phyloP scores from a whole-genome alignment of 2,113 vertebrate species.

The Mormyrus lacerda region DNA sequence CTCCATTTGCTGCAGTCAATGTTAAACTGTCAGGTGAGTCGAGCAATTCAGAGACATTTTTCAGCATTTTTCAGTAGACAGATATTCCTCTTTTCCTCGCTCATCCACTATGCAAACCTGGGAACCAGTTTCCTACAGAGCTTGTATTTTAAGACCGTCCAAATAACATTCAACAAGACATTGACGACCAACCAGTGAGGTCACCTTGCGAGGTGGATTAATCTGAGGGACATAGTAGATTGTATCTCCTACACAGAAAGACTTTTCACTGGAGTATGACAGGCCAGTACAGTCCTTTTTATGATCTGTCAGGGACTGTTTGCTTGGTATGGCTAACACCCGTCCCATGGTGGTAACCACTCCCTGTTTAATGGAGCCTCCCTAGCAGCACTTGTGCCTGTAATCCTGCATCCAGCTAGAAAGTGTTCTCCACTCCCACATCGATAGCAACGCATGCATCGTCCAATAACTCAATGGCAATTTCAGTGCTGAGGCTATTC shows the following conservation, averaged over 20 bases:
- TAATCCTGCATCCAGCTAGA: background rate
- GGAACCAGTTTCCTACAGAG: slow-evolving; percentile 33
- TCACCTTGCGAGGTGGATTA: no score
- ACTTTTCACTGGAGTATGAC: background rate
- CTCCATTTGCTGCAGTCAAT: no score
- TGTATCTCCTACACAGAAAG: no score
- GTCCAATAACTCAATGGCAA: background rate
- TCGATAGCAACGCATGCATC: background rate
- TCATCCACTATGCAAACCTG: slow-evolving; percentile 36
- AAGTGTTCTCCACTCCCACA: background rate
- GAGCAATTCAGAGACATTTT: slow-evolving; percentile 19
- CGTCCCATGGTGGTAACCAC: background rate
- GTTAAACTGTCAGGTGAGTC: no score
- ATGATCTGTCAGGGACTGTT: no score
- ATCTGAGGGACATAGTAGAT: no score
- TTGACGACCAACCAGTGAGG: no score
- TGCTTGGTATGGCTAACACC: background rate
- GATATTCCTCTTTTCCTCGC: slow-evolving; percentile 15
- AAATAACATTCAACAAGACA: slow-evolving; percentile 21
- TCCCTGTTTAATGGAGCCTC: background rate
- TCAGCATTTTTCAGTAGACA: slow-evolving; percentile 20
- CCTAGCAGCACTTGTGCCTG: background rate
- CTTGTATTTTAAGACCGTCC: slow-evolving; percentile 14
- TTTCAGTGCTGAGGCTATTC: no score
- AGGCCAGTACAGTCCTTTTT: no score